Evolutionary conservation across 1,140 invertebrate genomes (phyloP), one percentile per base, ranked within the genome.

Genomic region (Cyrtorhinus lividipennis): DNA sequence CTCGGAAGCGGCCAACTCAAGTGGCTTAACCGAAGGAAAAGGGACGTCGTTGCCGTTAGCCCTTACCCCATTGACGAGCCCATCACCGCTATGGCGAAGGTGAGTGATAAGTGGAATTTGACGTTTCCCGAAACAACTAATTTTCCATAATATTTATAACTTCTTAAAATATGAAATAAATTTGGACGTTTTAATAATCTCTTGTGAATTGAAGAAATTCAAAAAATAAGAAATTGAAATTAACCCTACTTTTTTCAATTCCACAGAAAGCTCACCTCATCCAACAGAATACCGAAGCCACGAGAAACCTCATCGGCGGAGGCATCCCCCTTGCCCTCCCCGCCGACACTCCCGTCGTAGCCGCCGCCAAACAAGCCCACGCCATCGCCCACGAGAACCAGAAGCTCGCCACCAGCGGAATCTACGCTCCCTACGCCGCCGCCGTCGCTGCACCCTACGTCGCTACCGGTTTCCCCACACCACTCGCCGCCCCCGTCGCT

Each of bases 271-370:
- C 58, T 23, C 58, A 59, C 24, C 58, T 27, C 3, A 59, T 59
- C 58, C 58, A 59, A 22, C 26, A 30, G 22, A 26, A 59, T 15
- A 59, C 58, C 27, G 58, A 59, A 59, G 58, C n/a, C 27, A 59
- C 58, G 2, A 59, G 58, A 26, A 59, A 59, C 58, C 27, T 59
- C 53, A 22, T 48, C 60, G 53, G 72, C 61, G 56, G 23, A 23
- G 62, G 44, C 38, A 48, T 66, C 45, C 62, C 65, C 22, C 74
- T 76, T 30, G 75, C 74, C 1, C 72, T 59, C 44, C 75, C 77
- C 2, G 73, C 76, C 61, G 77, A 78, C 64, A 78, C 77, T 0
- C 77, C 77, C 61, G 77, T 77, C 71, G 77, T 78, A 13, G 74
- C 74, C 1, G 72, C 74, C 45, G 77, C 75, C 2, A 78, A 77